Percentiles rank a stretch among this genome's conserved stretches.
phyloP scores from a whole-genome alignment of 2,888 invertebrate genomes.

The Brenthis hecate region DNA sequence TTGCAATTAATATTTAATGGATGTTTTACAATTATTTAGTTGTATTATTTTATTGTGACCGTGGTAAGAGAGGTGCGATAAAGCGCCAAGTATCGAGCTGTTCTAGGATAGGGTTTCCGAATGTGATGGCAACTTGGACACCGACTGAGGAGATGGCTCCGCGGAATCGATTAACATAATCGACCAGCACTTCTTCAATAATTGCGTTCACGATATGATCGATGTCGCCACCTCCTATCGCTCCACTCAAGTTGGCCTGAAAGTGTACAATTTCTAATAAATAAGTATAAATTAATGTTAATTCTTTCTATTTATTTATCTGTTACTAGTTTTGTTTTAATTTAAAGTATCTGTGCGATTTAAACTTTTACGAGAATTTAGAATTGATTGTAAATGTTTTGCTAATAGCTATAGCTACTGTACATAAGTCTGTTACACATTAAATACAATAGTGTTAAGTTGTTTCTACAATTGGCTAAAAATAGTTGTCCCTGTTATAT shows the following conservation, averaged over 20 bases:
- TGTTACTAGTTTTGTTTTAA: neutral
- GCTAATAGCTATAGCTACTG: too few species aligned
- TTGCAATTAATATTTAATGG: neutral
- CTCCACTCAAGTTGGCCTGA: conserved; percentile 67
- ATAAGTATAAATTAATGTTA: neutral
- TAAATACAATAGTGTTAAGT: too few species aligned
- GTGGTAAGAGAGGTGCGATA: conserved; percentile 46
- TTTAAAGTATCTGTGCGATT: too few species aligned
- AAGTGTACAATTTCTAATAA: conserved; percentile 6
- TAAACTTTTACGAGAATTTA: too few species aligned
- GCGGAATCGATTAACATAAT: conserved; percentile 67
- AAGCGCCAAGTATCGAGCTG: conserved; percentile 66
- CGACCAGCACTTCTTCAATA: conserved; percentile 64
- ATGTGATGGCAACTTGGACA: conserved; percentile 36
- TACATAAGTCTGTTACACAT: too few species aligned
- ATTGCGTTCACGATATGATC: conserved; percentile 69
- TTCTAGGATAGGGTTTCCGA: conserved; percentile 60
- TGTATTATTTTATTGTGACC: neutral
- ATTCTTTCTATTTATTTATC: neutral
- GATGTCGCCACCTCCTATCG: conserved; percentile 73
- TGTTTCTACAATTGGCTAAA: too few species aligned
- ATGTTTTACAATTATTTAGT: neutral
- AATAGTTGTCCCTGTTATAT: too few species aligned
- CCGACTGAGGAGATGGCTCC: conserved; percentile 53
- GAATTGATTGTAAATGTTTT: too few species aligned